phyloP scores from a whole-genome alignment of 30 jellyfish, hydroid and myxozoan species.

The Cassiopea xamachana region DNA sequence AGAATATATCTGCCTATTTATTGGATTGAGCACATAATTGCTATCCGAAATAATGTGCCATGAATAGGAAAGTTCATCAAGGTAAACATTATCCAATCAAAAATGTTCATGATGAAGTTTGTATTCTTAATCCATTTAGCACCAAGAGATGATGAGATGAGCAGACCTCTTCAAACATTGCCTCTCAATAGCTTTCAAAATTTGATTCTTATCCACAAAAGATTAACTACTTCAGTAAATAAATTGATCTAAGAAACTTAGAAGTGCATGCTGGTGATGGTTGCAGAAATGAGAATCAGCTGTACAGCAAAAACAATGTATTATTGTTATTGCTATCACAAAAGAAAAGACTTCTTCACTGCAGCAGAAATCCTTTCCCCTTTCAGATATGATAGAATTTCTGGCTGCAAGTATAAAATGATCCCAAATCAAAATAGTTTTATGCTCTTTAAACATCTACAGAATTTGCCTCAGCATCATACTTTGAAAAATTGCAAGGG shows the following conservation, averaged over 20 bases:
- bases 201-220: not conserved
- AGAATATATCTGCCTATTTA: not conserved
- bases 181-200: not conserved
- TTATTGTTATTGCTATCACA: too few species aligned
- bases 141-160: constrained; percentile 6
- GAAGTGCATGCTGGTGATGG: not conserved
- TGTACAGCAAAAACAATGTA: too few species aligned
- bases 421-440: too few species aligned
- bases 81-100: constrained; percentile 3
- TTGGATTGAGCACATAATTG: not conserved
- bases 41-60: not conserved
- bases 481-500: too few species aligned
- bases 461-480: too few species aligned
- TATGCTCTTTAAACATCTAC: too few species aligned
- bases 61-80: not conserved
- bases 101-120: constrained; percentile 29
- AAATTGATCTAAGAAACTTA: not conserved
- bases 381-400: too few species aligned
- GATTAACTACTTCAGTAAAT: not conserved
- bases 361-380: too few species aligned
- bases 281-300: too few species aligned
- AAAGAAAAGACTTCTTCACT: too few species aligned
- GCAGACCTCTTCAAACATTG: not conserved
- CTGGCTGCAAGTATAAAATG: too few species aligned
- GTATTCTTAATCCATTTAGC: constrained; percentile 46